Base-by-base conservation (phyloP, 2,888 invertebrate species). In the Cordilura impudica region DNA sequence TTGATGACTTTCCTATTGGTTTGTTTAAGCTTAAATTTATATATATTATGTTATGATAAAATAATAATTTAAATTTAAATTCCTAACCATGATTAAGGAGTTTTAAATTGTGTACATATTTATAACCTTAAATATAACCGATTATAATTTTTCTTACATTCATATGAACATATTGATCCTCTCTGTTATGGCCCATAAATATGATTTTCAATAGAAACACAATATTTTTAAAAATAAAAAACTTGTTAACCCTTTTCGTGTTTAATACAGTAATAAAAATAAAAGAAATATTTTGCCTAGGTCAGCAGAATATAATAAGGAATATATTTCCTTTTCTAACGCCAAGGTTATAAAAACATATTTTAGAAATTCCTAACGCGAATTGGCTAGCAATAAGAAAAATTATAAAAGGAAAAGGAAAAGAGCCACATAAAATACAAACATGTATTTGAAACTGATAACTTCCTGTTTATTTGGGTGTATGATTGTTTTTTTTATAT, bases 271-370 rank as follows among this genome's bases (percentile, higher is more conserved):
- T 26, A 60, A 70, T 71, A 53, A 71, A n/a, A 71, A 61, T 12
- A 19, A 12, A 45, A 61, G 61, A 8, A 60, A 23, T 26, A 21
- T 71, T 70, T 61, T 71, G 51, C 71, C 61, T 61, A 51, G 43
- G 45, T 53, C 71, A 61, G 61, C 45, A 45, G 45, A 26, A 45
- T 2, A 7, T 26, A 61, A 31, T 26, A 61, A 31, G 14, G 31
- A 54, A 21, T n/a, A 31, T 5, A 31, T 60, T 45, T 60, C 26
- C 39, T 19, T 53, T 45, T 19, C 53, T 7, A 6, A 21, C 8
- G 10, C 23, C 31, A 43, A 45, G 21, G 16, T 45, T 14, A 5
- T 23, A 14, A 21, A 10, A 26, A 5, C 6, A 29, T 54, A 26
- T 26, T 66, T 43, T 43, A 43, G 12, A 60, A 60, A 60, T 60